A percentile compares a stretch with the other conserved stretches of the same genome.
phyloP scores from a whole-genome alignment of 1,140 invertebrate genomes.

The Melanaphis sacchari region DNA sequence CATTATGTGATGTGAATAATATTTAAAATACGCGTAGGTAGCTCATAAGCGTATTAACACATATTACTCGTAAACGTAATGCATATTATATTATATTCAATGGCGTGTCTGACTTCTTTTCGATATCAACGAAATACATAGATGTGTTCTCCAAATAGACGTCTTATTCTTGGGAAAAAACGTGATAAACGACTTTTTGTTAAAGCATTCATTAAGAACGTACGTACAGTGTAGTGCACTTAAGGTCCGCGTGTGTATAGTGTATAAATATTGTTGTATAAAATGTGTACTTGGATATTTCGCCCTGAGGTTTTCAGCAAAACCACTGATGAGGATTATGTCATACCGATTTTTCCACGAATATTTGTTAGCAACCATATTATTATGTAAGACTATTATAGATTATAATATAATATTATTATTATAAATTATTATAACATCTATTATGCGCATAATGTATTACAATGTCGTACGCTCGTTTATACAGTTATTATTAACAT shows the following conservation, averaged over 20 bases:
- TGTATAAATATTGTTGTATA: no score
- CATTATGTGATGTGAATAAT: neutral
- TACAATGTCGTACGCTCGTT: neutral
- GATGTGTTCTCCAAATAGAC: neutral
- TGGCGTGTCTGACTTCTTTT: neutral
- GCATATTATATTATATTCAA: neutral
- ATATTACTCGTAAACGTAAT: no score
- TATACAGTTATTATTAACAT: neutral
- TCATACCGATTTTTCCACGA: neutral
- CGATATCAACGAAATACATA: neutral
- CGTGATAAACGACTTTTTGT: neutral
- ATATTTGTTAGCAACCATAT: neutral
- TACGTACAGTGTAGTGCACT: no score
- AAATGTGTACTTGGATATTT: neutral
- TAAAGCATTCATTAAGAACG: neutral
- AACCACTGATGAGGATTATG: neutral
- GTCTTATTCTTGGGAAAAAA: neutral
- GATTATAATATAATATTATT: neutral
- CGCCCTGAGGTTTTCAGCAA: neutral
- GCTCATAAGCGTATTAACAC: no score
- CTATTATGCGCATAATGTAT: neutral
- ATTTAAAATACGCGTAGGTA: neutral
- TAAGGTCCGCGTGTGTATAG: no score
- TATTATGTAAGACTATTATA: neutral
- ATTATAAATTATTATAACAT: neutral